Conservation (phyloP, 2,113 vertebrate genomes). For the Nycticorax nycticorax region DNA sequence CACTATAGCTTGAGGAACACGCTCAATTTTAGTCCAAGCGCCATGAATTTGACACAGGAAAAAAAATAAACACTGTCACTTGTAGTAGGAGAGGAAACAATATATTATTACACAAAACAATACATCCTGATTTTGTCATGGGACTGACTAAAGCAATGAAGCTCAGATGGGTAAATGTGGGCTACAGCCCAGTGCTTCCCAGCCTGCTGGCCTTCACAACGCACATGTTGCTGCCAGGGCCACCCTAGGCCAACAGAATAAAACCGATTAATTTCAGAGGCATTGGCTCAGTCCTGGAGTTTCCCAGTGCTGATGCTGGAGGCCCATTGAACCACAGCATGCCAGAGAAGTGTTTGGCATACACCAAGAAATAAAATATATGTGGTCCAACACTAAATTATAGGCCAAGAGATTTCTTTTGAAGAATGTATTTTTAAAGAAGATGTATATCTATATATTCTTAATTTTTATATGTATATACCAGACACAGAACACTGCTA, state of each 20-base stretch:
- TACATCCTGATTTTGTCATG: background rate
- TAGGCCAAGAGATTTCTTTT: background rate
- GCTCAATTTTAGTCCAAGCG: background rate
- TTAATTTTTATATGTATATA: background rate
- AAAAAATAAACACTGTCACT: background rate
- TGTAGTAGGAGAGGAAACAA: background rate
- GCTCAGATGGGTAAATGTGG: background rate
- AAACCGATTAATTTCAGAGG: background rate
- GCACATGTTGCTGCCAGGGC: background rate
- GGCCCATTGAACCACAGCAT: background rate
- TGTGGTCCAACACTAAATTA: background rate
- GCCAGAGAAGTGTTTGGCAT: background rate
- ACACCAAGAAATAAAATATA: background rate
- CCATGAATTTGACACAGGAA: background rate
- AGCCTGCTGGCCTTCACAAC: background rate
- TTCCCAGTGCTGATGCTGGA: background rate
- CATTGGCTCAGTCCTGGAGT: background rate
- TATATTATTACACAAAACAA: background rate
- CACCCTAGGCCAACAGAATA: background rate
- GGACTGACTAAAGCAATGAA: background rate
- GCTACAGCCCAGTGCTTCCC: background rate
- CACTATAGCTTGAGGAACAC: constrained; percentile 2
- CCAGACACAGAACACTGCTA: background rate
- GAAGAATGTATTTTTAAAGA: constrained; percentile 2
- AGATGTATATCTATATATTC: too few species aligned